Base-by-base conservation (phyloP, 2,113 vertebrate genomes). In the Columba livia region DNA sequence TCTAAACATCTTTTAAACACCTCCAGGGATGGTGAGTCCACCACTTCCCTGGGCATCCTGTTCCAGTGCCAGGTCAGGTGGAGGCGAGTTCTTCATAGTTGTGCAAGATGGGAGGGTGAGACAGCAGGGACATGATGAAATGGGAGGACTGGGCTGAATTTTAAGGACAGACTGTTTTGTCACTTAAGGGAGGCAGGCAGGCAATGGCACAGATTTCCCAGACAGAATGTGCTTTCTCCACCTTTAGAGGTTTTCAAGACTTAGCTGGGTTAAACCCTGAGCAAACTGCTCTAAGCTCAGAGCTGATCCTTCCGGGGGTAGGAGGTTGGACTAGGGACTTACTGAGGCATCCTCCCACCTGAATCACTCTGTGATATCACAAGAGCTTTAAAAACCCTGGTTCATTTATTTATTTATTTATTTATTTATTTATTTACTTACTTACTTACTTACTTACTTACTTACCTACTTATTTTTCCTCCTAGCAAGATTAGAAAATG, bases 131-230 rank as follows among this genome's bases (percentile, higher is more conserved):
- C 15, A 28, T 36, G 61, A 31, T 15, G 7, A 48, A 65, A 40
- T 0, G 1, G 23, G 25, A n/a, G n/a, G 23, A 6, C 19, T 23
- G 34, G 26, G 2, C 10, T n/a, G 31, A 16, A 14, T 70, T 29
- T 29, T 60, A 58, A 57, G 23, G 25, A n/a, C 34, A 62, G 34
- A 5, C 15, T 25, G 28, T 29, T 78, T 38, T 28, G 29, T 65
- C 15, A 6, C 21, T 58, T 31, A 61, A 0, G 2, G 10, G 17
- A 50, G 28, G 29, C 40, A 42, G 17, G 38, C 58, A 78, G 32
- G n/a, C 23, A 61, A 10, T 72, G 53, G 57, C 36, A 12, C 18
- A 54, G 44, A 47, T 47, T 47, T 47, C 44, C 44, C 44, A 47
- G 44, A 19, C 44, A 44, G 44, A 47, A 19, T 47, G 44, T 47